Conservation (phyloP, 2,797 vertebrate genomes). For the Mormyrus hasselquistii region DNA sequence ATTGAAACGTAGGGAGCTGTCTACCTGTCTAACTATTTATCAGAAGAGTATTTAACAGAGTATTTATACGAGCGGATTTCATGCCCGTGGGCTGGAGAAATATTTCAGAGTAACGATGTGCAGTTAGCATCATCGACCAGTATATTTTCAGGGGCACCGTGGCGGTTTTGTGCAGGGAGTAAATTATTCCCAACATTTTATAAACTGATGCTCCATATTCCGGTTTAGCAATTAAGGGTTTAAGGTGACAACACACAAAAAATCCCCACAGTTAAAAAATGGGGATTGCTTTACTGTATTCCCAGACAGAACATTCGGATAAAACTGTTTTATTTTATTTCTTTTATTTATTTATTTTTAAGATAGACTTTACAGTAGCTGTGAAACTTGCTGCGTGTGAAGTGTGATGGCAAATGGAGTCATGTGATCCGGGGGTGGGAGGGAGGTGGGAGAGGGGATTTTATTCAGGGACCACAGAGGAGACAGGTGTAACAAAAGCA, state of each 20-base stretch:
- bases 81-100: not conserved
- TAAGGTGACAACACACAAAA: not conserved
- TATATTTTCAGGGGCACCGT: not conserved
- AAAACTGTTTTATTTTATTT: not conserved
- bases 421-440: not conserved
- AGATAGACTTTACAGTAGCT: not conserved
- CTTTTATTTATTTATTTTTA: not conserved
- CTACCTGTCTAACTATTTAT: constrained; percentile 16
- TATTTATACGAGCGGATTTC: constrained; percentile 7
- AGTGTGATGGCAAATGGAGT: not conserved
- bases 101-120: constrained; percentile 1
- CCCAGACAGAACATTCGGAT: not conserved
- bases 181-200: not conserved
- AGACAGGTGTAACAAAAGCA: not conserved
- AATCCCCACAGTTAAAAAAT: not conserved
- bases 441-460: not conserved
- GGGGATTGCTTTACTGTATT: not conserved
- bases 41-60: constrained; percentile 3
- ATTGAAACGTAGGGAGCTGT: not conserved
- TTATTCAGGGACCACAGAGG: not conserved
- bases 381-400: not conserved
- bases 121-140: not conserved
- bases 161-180: not conserved
- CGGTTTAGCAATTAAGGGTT: not conserved
- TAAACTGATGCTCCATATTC: not conserved